phyloP scores from a whole-genome alignment of 2,797 vertebrate genomes.

The Crocodylus rhombifer region DNA sequence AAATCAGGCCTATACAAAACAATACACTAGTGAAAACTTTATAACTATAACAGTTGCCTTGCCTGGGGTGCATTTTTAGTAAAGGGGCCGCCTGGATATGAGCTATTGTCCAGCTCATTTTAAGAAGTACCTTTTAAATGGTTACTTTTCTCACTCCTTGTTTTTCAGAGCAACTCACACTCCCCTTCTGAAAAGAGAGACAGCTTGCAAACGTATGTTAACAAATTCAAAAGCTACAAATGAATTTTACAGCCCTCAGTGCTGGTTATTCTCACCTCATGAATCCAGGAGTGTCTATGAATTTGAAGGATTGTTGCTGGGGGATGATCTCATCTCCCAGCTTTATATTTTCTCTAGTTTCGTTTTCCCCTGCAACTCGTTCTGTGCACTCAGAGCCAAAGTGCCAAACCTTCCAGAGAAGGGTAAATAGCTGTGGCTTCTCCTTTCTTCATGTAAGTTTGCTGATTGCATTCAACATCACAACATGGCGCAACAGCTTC shows the following conservation, averaged over 20 bases:
- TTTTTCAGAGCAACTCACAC: constrained; percentile 17
- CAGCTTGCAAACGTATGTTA: constrained; percentile 65
- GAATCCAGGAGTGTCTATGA: constrained; percentile 78
- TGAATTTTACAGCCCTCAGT: constrained; percentile 73
- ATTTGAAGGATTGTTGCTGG: constrained; percentile 70
- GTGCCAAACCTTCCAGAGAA: constrained; percentile 72
- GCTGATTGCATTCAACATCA: constrained; percentile 17
- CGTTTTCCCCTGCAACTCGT: constrained; percentile 61
- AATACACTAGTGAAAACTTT: constrained; percentile 52
- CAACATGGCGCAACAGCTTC: background rate
- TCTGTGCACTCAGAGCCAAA: constrained; percentile 39
- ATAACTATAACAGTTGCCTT: constrained; percentile 36
- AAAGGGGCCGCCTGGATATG: constrained; percentile 25
- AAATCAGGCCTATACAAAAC: constrained; percentile 52
- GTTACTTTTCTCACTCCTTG: constrained; percentile 2
- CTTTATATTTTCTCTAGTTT: constrained; percentile 77
- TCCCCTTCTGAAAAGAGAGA: constrained; percentile 42
- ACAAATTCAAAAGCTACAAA: constrained; percentile 66
- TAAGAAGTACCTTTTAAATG: background rate
- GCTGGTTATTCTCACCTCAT: constrained; percentile 76
- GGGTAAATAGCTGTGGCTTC: constrained; percentile 39
- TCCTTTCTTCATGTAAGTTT: constrained; percentile 45
- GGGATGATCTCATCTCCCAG: constrained; percentile 78
- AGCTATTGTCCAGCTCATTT: constrained; percentile 35
- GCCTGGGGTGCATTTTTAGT: constrained; percentile 11